phyloP scores from a whole-genome alignment of 2,113 vertebrate genomes.

The Cryptomyrus ogoouensis region DNA sequence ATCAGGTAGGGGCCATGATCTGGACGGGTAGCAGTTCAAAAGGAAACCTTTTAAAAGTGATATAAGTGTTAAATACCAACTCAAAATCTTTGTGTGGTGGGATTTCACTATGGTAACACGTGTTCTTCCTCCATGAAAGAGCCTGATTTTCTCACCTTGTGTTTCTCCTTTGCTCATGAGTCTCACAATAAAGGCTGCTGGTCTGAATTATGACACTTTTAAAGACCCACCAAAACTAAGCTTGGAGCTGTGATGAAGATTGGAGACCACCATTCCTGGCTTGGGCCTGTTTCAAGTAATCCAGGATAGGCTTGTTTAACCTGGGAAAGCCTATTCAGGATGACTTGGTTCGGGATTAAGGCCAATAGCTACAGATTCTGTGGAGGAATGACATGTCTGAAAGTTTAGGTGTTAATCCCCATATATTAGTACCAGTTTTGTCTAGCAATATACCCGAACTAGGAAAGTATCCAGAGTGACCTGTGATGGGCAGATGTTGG shows the following conservation, averaged over 20 bases:
- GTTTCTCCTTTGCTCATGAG: conserved; percentile 43
- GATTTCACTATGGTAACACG: background rate
- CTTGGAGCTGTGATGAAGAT: conserved; percentile 29
- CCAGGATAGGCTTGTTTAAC: conserved; percentile 95
- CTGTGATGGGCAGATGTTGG: background rate
- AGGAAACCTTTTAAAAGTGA: background rate
- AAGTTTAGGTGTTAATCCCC: background rate
- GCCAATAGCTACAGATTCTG: conserved; percentile 44
- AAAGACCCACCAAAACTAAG: conserved; percentile 32
- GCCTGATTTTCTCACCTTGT: conserved; percentile 39
- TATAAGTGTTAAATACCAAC: background rate
- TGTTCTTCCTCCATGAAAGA: background rate
- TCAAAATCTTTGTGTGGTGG: background rate
- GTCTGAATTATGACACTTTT: conserved; percentile 33
- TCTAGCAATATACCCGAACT: background rate
- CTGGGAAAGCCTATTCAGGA: conserved; percentile 84
- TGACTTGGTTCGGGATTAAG: conserved; percentile 84
- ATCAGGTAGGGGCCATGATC: conserved; percentile 66
- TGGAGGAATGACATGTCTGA: background rate
- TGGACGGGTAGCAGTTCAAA: background rate
- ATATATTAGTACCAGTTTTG: background rate
- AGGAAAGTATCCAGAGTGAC: background rate
- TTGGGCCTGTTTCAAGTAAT: conserved; percentile 93
- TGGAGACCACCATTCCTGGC: conserved; percentile 46
- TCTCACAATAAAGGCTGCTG: conserved; percentile 27